Conservation (phyloP, 1,140 invertebrate species). For the Zaprionus taronus region DNA sequence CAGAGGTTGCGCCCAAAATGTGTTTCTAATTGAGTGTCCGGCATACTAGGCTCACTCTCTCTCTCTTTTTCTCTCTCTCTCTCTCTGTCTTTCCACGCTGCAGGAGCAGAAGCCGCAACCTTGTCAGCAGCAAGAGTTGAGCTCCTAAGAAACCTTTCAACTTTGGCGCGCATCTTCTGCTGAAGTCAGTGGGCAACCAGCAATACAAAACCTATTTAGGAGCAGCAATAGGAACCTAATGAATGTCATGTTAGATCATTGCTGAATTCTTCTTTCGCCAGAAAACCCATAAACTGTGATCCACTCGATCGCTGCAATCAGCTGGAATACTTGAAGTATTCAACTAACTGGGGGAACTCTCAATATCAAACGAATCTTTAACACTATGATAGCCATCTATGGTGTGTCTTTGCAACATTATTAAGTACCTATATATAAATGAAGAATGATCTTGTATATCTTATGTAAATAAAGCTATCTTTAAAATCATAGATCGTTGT, state of each 20-base stretch:
- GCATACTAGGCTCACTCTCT: neutral
- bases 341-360: neutral
- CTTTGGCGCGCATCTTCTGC: slow-evolving; percentile 52
- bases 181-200: slow-evolving; percentile 67
- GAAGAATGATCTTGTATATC: too few species aligned
- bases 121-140: slow-evolving; percentile 39
- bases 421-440: too few species aligned
- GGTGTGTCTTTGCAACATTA: too few species aligned
- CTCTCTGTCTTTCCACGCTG: slow-evolving; percentile 45
- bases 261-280: neutral
- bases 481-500: too few species aligned
- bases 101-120: slow-evolving; percentile 67
- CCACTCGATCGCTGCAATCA: slow-evolving; percentile 19
- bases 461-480: too few species aligned
- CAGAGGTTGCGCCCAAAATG: slow-evolving; percentile 74
- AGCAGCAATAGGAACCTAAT: slow-evolving; percentile 3
- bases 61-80: neutral
- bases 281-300: slow-evolving; percentile 17
- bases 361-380: too few species aligned
- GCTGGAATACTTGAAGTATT: neutral
- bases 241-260: slow-evolving; percentile 13
- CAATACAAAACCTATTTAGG: slow-evolving; percentile 37
- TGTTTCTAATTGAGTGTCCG: slow-evolving; percentile 60
- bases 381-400: too few species aligned
- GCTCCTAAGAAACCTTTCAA: slow-evolving; percentile 55